Conservation (phyloP, 2,113 vertebrate species). For the Tauraco erythrolophus region DNA sequence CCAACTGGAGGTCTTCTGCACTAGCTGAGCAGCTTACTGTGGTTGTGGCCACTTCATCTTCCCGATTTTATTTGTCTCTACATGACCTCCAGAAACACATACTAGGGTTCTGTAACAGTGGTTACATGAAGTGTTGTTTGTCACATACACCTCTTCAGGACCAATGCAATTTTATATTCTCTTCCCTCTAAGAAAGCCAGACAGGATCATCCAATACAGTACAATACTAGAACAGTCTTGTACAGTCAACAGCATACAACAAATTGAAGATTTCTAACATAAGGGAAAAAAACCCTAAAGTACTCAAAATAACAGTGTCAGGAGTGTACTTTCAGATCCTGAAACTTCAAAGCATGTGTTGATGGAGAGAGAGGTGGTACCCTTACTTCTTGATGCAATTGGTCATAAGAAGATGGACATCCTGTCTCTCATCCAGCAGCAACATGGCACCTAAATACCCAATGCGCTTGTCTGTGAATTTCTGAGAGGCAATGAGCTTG, state of each 20-base stretch:
- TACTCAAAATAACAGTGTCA: neutral
- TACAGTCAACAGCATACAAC: neutral
- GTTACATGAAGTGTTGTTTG: neutral
- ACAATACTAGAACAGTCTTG: neutral
- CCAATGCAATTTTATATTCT: neutral
- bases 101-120: neutral
- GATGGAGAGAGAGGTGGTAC: neutral
- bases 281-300: neutral
- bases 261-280: neutral
- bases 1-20: neutral
- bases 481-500: slow-evolving; percentile 98
- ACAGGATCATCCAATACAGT: neutral
- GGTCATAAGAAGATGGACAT: slow-evolving; percentile 99
- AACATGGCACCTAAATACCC: slow-evolving; percentile 99
- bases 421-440: slow-evolving; percentile 96
- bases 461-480: slow-evolving; percentile 99
- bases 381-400: slow-evolving; percentile 99
- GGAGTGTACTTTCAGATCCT: neutral
- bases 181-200: neutral
- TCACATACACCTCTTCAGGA: neutral
- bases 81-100: neutral
- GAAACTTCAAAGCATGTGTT: slow-evolving; percentile 6
- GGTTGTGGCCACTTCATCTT: neutral
- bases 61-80: neutral
- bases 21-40: neutral